These are phyloP conservation scores for Tychaedon coryphoeus DNA, from an alignment of 2,113 vertebrate genomes.

Conservation along the genomic window DNA sequence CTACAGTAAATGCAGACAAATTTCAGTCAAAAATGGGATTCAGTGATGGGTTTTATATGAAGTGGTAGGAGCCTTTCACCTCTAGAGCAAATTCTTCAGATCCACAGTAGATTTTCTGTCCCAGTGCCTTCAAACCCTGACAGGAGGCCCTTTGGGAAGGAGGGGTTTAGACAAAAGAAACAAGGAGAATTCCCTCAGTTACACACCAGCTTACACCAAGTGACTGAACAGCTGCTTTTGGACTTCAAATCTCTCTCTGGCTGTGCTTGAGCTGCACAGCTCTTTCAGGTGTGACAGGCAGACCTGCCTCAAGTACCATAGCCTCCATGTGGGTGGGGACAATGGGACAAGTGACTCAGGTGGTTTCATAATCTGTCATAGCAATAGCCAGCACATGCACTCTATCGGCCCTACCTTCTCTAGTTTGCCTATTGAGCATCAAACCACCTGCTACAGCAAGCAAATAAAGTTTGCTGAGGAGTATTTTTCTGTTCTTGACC, in stretches of 20 bases:
- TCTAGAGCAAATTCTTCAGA: not conserved
- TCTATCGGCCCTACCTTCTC: not conserved
- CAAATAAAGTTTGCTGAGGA: not conserved
- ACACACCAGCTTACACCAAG: not conserved
- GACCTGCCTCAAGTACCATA: not conserved
- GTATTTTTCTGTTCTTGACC: not conserved
- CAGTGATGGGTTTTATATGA: not conserved
- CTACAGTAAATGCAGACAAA: not conserved
- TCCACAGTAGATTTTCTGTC: constrained; percentile 33
- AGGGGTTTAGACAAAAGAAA: constrained; percentile 24
- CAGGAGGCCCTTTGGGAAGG: constrained; percentile 15
- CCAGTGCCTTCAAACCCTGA: constrained; percentile 22
- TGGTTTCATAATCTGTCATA: constrained; percentile 9
- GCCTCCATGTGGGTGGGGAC: not conserved
- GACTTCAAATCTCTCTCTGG: constrained; percentile 14
- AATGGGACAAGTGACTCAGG: not conserved
- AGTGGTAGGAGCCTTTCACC: not conserved
- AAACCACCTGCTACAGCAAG: not conserved
- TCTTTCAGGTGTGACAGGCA: constrained; percentile 46
- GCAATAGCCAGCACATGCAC: not conserved
- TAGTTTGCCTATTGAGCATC: not conserved
- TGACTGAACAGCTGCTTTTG: constrained; percentile 50
- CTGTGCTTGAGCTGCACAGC: not conserved
- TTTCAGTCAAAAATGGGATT: not conserved
- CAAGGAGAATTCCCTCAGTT: constrained; percentile 37